Evolutionary conservation across 1,140 invertebrate species (phyloP).

Genomic region (Saccostrea cuccullata): DNA sequence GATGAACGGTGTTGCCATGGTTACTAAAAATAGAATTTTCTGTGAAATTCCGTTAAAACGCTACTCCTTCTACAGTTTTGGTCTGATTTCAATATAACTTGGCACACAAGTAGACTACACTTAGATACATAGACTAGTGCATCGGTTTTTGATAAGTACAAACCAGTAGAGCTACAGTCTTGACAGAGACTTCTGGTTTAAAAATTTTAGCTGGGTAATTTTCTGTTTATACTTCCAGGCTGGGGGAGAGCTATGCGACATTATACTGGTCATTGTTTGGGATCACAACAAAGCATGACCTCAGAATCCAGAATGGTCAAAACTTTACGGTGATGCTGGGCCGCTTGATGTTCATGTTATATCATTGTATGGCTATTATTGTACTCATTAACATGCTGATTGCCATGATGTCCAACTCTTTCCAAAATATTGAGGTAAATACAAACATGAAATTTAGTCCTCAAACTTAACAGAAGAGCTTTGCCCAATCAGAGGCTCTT

Average conservation of each 20-base stretch:
- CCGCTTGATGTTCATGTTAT: slow-evolving; percentile 81
- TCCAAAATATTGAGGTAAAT: slow-evolving; percentile 82
- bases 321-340: slow-evolving; percentile 77
- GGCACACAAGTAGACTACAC: no score
- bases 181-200: no score
- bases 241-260: slow-evolving; percentile 80
- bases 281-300: slow-evolving; percentile 78
- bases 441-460: not conserved
- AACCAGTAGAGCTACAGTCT: no score
- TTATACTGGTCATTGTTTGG: slow-evolving; percentile 82
- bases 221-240: slow-evolving; percentile 71
- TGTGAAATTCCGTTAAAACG: no score
- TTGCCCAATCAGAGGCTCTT: not conserved
- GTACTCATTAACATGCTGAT: slow-evolving; percentile 83
- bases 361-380: slow-evolving; percentile 81
- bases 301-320: slow-evolving; percentile 70
- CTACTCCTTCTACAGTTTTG: no score
- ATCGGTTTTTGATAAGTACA: no score
- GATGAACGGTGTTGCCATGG: no score
- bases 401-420: slow-evolving; percentile 83
- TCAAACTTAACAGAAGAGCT: not conserved
- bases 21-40: no score
- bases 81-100: no score
- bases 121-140: no score
- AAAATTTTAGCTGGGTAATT: not conserved